Conservation (phyloP, 2,888 invertebrate species). For the Parthenolecanium corni region DNA sequence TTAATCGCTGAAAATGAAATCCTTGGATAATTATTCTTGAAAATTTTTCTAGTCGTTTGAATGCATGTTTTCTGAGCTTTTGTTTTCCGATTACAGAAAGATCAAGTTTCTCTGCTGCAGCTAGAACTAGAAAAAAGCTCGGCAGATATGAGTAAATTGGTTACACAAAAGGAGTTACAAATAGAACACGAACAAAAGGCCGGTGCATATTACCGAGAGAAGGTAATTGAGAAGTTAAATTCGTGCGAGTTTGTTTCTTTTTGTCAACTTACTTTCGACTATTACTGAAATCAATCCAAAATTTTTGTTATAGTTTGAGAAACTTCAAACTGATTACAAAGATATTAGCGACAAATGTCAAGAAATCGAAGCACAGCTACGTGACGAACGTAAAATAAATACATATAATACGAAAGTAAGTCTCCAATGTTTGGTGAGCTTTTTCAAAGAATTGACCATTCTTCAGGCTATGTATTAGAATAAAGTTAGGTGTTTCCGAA, state of each 20-base stretch:
- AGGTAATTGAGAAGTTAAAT: constrained; percentile 37
- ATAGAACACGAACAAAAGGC: constrained; percentile 39
- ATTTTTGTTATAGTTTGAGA: constrained; percentile 41
- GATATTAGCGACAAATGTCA: constrained; percentile 36
- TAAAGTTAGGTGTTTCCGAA: too few species aligned
- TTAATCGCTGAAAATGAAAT: too few species aligned
- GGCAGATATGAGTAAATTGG: constrained; percentile 41
- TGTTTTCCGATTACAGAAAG: constrained; percentile 40
- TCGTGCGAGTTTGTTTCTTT: not conserved
- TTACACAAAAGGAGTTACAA: constrained; percentile 40
- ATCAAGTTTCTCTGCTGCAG: constrained; percentile 47
- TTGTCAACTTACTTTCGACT: not conserved
- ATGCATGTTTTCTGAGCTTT: too few species aligned
- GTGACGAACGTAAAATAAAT: constrained; percentile 40
- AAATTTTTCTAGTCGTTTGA: too few species aligned
- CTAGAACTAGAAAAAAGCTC: constrained; percentile 45
- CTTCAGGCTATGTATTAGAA: too few species aligned
- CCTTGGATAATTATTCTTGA: too few species aligned
- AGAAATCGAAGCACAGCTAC: constrained; percentile 43
- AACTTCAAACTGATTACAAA: constrained; percentile 45
- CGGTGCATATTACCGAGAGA: constrained; percentile 39
- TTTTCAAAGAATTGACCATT: too few species aligned
- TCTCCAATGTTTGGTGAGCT: too few species aligned
- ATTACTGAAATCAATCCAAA: not conserved
- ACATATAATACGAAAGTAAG: constrained; percentile 30